These are phyloP conservation scores for Conistra vaccinii DNA, from an alignment of 2,888 invertebrate genomes.

Conservation along the genomic window DNA sequence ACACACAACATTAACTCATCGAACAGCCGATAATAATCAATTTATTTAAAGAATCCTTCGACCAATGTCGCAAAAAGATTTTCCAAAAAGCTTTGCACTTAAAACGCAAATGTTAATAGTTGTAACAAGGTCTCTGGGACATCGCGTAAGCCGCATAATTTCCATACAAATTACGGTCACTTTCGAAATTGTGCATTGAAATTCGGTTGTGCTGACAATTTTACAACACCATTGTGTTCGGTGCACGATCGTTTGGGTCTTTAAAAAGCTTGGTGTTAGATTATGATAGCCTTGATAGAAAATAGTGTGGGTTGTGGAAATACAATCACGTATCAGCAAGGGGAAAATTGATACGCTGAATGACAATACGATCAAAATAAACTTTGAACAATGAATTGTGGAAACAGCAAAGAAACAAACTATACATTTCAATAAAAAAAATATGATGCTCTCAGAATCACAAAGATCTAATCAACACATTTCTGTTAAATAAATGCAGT, in stretches of 20 bases:
- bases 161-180: constrained; percentile 88
- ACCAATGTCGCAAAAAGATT: constrained; percentile 38
- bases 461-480: neutral
- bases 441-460: neutral
- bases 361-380: constrained; percentile 9
- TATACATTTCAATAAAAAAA: constrained; percentile 8
- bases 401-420: constrained; percentile 8
- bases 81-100: constrained; percentile 63
- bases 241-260: constrained; percentile 60
- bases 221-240: constrained; percentile 83
- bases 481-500: constrained; percentile 16
- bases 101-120: constrained; percentile 77
- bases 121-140: constrained; percentile 84
- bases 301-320: neutral
- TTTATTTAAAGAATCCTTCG: constrained; percentile 29
- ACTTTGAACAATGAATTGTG: constrained; percentile 25
- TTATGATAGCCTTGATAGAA: constrained; percentile 16
- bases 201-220: constrained; percentile 79
- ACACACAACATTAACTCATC: constrained; percentile 34
- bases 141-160: constrained; percentile 82
- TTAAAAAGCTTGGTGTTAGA: constrained; percentile 23
- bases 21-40: constrained; percentile 14
- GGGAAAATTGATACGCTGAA: neutral
- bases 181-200: constrained; percentile 86
- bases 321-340: neutral